Evolutionary conservation across 2,888 invertebrate genomes (phyloP).

Genomic region (Rhopalosiphum nymphaeae): DNA sequence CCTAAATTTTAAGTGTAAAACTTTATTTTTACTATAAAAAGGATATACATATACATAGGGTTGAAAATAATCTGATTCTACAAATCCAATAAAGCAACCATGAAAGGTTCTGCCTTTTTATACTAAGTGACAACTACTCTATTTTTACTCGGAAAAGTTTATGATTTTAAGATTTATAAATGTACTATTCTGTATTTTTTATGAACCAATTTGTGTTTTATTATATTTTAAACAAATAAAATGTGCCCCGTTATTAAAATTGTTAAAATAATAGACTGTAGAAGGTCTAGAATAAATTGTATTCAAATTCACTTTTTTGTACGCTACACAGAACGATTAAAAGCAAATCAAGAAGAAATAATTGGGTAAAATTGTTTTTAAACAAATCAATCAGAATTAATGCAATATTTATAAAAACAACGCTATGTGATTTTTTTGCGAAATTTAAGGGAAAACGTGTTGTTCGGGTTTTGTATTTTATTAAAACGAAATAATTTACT

Average conservation of each 20-base stretch:
- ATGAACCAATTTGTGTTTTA: slow-evolving; percentile 17
- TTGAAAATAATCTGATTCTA: background rate
- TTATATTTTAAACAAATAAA: slow-evolving; percentile 6
- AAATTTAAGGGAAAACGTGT: background rate
- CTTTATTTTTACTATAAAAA: slow-evolving; percentile 12
- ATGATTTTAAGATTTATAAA: slow-evolving; percentile 32
- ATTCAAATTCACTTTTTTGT: background rate
- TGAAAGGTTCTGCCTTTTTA: slow-evolving; percentile 17
- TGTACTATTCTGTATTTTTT: background rate
- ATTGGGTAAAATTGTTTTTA: background rate
- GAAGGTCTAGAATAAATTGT: background rate
- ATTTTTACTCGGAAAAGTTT: background rate
- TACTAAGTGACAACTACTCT: slow-evolving; percentile 14
- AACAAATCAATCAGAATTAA: background rate
- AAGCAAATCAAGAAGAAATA: background rate
- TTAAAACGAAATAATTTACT: background rate
- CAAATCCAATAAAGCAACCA: slow-evolving; percentile 9
- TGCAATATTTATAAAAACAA: background rate
- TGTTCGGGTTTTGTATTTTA: background rate
- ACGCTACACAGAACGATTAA: background rate
- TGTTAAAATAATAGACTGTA: background rate
- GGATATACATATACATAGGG: background rate
- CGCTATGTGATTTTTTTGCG: background rate
- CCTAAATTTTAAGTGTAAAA: slow-evolving; percentile 1
- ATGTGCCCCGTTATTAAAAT: background rate